Conservation (phyloP, 2,888 invertebrate genomes). For the Bhutanitis thaidina region DNA sequence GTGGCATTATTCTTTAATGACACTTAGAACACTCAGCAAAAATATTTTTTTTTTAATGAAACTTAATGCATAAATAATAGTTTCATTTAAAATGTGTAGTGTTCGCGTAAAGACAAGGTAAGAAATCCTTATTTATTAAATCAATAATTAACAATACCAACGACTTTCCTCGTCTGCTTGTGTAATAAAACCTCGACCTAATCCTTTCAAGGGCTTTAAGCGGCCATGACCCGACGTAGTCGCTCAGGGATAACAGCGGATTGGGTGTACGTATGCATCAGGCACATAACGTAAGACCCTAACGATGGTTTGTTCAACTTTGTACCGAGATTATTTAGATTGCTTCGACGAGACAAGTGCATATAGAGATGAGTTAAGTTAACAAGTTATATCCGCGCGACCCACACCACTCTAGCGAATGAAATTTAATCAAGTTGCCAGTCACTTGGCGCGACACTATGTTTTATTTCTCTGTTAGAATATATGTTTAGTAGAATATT, state of each 20-base stretch:
- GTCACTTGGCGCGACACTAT: background rate
- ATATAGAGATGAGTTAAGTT: constrained; percentile 2
- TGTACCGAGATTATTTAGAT: constrained; percentile 28
- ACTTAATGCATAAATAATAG: no score
- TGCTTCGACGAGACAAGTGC: constrained; percentile 25
- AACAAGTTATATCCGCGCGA: constrained; percentile 18
- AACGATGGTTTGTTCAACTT: constrained; percentile 44
- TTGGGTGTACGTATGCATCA: constrained; percentile 47
- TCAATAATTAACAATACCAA: background rate
- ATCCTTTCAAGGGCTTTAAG: constrained; percentile 77
- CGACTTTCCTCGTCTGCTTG: constrained; percentile 40
- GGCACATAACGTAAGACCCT: constrained; percentile 29
- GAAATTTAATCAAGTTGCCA: constrained; percentile 3
- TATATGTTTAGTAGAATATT: background rate
- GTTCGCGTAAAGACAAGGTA: no score
- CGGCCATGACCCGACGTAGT: constrained; percentile 73
- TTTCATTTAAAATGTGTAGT: no score
- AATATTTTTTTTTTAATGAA: no score
- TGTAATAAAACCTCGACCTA: constrained; percentile 56
- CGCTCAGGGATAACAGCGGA: constrained; percentile 37
- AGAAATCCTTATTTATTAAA: background rate
- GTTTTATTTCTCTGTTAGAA: background rate
- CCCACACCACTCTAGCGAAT: background rate
- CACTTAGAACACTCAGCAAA: no score
- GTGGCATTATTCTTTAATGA: no score